These are phyloP conservation scores for Zaprionus nigranus DNA, from an alignment of 1,140 invertebrate genomes.

Conservation along the genomic window DNA sequence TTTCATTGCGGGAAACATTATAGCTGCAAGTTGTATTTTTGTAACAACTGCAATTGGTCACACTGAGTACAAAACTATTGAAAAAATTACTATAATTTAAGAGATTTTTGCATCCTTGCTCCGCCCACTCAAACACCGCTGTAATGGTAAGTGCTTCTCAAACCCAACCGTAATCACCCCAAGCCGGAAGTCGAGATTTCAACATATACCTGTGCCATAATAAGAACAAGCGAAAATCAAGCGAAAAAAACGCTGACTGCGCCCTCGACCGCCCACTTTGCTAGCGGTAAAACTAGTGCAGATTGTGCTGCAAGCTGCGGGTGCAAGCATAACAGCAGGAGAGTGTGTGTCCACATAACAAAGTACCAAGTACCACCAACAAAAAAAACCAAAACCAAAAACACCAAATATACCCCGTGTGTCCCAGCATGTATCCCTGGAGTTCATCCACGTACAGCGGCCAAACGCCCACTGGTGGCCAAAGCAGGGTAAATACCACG, in stretches of 20 bases:
- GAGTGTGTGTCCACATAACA: slow-evolving; percentile 21
- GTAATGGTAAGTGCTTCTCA: slow-evolving; percentile 67
- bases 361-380: slow-evolving; percentile 39
- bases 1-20: neutral
- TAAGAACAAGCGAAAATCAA: slow-evolving; percentile 11
- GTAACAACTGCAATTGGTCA: slow-evolving; percentile 9
- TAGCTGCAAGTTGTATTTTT: neutral
- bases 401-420: slow-evolving; percentile 10
- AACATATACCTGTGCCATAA: slow-evolving; percentile 21
- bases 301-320: slow-evolving; percentile 20
- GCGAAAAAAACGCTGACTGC: slow-evolving; percentile 56
- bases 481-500: slow-evolving; percentile 65
- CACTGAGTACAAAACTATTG: slow-evolving; percentile 48
- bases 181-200: slow-evolving; percentile 46
- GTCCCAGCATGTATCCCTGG: slow-evolving; percentile 69
- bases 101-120: slow-evolving; percentile 48
- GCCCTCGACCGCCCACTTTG: slow-evolving; percentile 56
- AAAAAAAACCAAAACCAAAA: slow-evolving; percentile 4
- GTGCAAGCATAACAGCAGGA: slow-evolving; percentile 6
- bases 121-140: slow-evolving; percentile 44
- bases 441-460: slow-evolving; percentile 73
- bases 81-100: slow-evolving; percentile 50
- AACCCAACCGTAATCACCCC: slow-evolving; percentile 35
- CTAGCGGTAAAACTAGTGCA: slow-evolving; percentile 42
- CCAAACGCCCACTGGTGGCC: slow-evolving; percentile 50